Conservation (phyloP, 2,888 invertebrate species). For the Malacosoma neustria region DNA sequence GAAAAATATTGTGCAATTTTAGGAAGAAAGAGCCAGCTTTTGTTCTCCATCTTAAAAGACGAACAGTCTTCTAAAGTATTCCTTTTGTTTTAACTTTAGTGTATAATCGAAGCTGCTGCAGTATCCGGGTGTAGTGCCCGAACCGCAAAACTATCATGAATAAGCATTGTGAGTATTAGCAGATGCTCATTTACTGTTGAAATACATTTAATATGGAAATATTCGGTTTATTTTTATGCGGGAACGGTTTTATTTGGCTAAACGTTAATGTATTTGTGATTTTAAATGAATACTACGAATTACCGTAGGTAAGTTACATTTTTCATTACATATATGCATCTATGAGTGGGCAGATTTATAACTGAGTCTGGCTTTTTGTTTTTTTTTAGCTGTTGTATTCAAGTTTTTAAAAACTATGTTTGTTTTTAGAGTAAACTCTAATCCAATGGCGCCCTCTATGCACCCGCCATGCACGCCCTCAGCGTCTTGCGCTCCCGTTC, state of each 20-base stretch:
- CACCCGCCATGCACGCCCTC: constrained; percentile 59
- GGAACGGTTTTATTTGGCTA: no score
- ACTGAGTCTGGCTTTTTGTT: constrained; percentile 35
- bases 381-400: constrained; percentile 3
- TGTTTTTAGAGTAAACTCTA: constrained; percentile 20
- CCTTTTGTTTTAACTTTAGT: constrained; percentile 50
- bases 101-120: constrained; percentile 41
- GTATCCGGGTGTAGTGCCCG: constrained; percentile 32
- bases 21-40: constrained; percentile 15
- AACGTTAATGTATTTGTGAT: no score
- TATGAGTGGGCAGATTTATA: constrained; percentile 37
- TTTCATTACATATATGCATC: constrained; percentile 16
- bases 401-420: constrained; percentile 2
- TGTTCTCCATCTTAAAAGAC: constrained; percentile 20
- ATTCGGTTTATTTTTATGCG: no score
- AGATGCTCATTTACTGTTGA: constrained; percentile 2
- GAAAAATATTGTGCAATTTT: no score
- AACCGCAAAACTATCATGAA: constrained; percentile 41
- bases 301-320: constrained; percentile 22
- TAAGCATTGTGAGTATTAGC: constrained; percentile 51
- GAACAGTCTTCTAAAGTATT: constrained; percentile 20
- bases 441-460: constrained; percentile 40
- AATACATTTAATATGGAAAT: no score
- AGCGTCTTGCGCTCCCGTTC: constrained; percentile 45
- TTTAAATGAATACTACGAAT: constrained; percentile 1